Conservation (phyloP, 2,113 vertebrate species). For the Sceloporus tristichus region DNA sequence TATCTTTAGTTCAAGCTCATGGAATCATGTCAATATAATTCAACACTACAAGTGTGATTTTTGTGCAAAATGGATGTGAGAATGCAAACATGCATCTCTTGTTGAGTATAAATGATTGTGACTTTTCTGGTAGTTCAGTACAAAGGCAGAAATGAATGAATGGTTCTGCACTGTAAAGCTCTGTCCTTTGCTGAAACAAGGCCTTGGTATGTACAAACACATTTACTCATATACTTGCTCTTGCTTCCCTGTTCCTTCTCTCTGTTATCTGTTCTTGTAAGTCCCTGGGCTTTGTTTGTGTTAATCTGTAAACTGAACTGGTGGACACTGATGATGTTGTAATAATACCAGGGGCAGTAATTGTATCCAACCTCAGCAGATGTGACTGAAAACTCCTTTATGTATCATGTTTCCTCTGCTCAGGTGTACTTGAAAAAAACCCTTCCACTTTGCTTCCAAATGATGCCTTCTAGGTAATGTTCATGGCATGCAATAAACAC, state of each 20-base stretch:
- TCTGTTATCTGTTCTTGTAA: neutral
- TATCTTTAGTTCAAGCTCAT: conserved; percentile 6
- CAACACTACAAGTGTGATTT: neutral
- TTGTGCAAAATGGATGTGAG: neutral
- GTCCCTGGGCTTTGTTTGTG: neutral
- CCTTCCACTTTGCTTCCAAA: neutral
- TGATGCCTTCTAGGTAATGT: no score
- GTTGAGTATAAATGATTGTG: neutral
- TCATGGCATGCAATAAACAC: no score
- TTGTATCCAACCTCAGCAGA: neutral
- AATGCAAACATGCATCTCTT: neutral
- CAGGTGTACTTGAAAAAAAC: neutral
- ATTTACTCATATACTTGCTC: neutral
- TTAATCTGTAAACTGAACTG: neutral
- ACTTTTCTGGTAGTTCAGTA: neutral
- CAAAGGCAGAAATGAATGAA: neutral
- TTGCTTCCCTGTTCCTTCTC: neutral
- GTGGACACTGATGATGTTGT: neutral
- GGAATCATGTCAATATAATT: neutral
- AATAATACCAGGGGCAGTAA: neutral
- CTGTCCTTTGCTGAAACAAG: no score
- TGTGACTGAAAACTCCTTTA: neutral
- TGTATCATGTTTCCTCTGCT: neutral
- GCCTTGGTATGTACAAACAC: neutral
- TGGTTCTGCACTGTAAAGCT: neutral